Percentiles rank a stretch among this genome's conserved stretches.
Conservation (phyloP, 2,113 vertebrate genomes). For the Nothoprocta perdicaria region DNA sequence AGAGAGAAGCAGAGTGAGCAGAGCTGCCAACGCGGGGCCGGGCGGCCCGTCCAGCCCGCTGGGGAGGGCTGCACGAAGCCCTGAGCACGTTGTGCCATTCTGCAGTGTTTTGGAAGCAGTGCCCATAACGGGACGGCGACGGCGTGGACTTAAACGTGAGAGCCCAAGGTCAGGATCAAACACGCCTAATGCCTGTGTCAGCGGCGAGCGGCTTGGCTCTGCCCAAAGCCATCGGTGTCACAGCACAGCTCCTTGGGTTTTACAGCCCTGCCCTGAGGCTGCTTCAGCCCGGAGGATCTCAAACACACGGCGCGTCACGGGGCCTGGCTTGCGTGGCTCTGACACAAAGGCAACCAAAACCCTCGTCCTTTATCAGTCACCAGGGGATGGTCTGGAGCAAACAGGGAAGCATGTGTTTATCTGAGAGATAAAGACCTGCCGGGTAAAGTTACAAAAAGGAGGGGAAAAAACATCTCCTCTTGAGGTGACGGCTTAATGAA, state of each 20-base stretch:
- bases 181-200: rapidly evolving
- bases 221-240: rapidly evolving
- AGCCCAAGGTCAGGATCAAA: background rate
- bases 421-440: background rate
- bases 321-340: background rate
- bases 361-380: background rate
- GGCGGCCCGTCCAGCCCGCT: background rate
- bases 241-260: background rate
- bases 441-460: background rate
- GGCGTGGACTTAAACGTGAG: background rate
- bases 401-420: background rate
- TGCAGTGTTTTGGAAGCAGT: background rate
- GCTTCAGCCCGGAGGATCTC: background rate
- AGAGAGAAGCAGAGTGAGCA: background rate
- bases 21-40: too few relatives aligned
- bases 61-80: background rate
- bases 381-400: constrained; percentile 11
- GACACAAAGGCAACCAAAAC: background rate
- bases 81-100: rapidly evolving
- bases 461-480: constrained; percentile 4
- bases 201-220: background rate
- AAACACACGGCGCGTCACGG: background rate
- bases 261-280: background rate
- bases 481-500: background rate
- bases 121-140: background rate